These are phyloP conservation scores for Desmophyllum pertusum DNA, from an alignment of 92 coral and sea anemone genomes.

Conservation along the genomic window DNA sequence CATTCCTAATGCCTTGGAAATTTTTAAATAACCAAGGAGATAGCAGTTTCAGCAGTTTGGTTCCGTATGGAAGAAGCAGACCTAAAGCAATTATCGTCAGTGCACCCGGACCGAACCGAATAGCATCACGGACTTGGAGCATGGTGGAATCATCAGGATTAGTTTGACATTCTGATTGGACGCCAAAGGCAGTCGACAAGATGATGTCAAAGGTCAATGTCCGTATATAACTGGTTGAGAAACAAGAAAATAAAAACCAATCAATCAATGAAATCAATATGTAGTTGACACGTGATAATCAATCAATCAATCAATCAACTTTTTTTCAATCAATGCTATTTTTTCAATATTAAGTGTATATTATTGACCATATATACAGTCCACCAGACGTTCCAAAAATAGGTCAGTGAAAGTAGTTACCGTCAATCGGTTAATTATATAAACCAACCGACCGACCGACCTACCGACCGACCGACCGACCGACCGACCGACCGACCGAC, in stretches of 20 bases:
- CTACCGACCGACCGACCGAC: too few species aligned
- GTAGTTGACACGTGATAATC: too few species aligned
- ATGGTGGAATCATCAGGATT: constrained; percentile 63
- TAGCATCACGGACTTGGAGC: constrained; percentile 41
- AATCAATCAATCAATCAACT: neutral
- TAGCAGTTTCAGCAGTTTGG: neutral
- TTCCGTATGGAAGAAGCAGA: constrained; percentile 25
- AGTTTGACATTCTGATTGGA: constrained; percentile 66
- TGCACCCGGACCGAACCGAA: constrained; percentile 28
- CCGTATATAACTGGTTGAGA: constrained; percentile 53
- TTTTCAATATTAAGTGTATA: too few species aligned
- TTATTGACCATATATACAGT: too few species aligned
- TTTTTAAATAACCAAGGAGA: constrained; percentile 28
- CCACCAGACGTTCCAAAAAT: too few species aligned
- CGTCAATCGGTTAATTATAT: too few species aligned
- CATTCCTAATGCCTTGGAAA: constrained; percentile 2
- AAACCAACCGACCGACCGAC: too few species aligned
- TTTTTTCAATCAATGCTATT: too few species aligned
- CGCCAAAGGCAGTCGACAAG: constrained; percentile 61
- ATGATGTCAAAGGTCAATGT: constrained; percentile 63
- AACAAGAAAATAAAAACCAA: neutral
- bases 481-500: too few species aligned
- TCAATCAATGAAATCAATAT: too few species aligned
- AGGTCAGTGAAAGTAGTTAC: too few species aligned
- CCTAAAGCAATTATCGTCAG: neutral